Conservation (phyloP, 2,888 invertebrate genomes). For the Sclerodermus sp. region DNA sequence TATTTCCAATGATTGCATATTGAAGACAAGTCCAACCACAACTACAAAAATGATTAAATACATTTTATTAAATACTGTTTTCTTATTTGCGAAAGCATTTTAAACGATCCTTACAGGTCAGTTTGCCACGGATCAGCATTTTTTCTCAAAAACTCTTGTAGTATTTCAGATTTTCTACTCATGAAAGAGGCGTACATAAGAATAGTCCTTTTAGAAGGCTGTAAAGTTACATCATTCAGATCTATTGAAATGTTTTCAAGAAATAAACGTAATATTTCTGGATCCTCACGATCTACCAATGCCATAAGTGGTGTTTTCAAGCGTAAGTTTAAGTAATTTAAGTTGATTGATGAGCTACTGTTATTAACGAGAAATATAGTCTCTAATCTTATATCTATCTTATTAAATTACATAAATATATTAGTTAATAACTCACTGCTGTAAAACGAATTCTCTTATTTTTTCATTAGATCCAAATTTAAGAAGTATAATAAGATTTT, state of each 20-base stretch:
- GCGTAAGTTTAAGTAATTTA: slow-evolving; percentile 27
- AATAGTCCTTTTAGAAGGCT: slow-evolving; percentile 29
- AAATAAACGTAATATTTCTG: slow-evolving; percentile 23
- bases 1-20: slow-evolving; percentile 31
- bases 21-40: slow-evolving; percentile 33
- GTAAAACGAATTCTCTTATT: slow-evolving; percentile 25
- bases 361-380: too few relatives aligned
- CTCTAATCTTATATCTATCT: background rate
- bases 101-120: slow-evolving; percentile 25
- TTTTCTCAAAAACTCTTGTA: slow-evolving; percentile 26
- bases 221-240: slow-evolving; percentile 24
- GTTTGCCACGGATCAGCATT: slow-evolving; percentile 23
- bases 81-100: background rate
- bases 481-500: slow-evolving; percentile 27
- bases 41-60: slow-evolving; percentile 14
- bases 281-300: slow-evolving; percentile 31
- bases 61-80: background rate
- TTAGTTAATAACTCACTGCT: slow-evolving; percentile 19
- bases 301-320: slow-evolving; percentile 28
- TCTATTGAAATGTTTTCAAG: slow-evolving; percentile 25
- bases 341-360: slow-evolving; percentile 23
- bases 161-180: slow-evolving; percentile 24
- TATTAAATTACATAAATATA: background rate
- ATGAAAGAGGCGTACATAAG: slow-evolving; percentile 34
- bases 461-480: slow-evolving; percentile 20